Evolutionary conservation across 2,113 vertebrate genomes (phyloP).

Genomic region (Anthoscopus minutus): DNA sequence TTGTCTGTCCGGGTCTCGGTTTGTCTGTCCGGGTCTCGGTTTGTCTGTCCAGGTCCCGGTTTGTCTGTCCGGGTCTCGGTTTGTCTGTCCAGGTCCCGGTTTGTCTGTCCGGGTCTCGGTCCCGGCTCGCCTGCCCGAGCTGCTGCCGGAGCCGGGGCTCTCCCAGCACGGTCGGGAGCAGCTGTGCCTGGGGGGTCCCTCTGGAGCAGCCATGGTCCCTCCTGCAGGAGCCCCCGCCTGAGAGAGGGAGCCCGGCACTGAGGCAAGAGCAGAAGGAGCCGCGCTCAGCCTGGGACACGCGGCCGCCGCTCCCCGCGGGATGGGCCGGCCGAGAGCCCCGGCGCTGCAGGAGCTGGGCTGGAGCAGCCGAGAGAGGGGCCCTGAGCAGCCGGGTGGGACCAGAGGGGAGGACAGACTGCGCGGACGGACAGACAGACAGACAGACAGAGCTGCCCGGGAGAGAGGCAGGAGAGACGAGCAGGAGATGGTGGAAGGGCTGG

Average conservation of each 20-base stretch:
- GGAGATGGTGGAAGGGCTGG: neutral
- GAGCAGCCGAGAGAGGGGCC: fast-evolving
- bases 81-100: neutral
- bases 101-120: neutral
- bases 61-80: neutral
- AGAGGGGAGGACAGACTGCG: neutral
- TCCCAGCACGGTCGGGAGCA: fast-evolving
- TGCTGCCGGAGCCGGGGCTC: neutral
- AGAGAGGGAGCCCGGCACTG: too few species aligned
- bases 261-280: fast-evolving
- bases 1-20: neutral
- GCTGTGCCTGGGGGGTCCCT: neutral
- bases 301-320: neutral
- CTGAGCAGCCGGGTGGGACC: neutral
- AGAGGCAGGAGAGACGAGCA: neutral
- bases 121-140: neutral
- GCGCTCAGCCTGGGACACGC: fast-evolving
- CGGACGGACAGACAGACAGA: neutral
- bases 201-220: fast-evolving
- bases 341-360: neutral
- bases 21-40: neutral
- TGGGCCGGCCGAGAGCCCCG: too few species aligned
- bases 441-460: neutral
- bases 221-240: too few species aligned
- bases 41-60: neutral